Base-by-base conservation (phyloP, 2,888 invertebrate species). In the Euclidia mi region DNA sequence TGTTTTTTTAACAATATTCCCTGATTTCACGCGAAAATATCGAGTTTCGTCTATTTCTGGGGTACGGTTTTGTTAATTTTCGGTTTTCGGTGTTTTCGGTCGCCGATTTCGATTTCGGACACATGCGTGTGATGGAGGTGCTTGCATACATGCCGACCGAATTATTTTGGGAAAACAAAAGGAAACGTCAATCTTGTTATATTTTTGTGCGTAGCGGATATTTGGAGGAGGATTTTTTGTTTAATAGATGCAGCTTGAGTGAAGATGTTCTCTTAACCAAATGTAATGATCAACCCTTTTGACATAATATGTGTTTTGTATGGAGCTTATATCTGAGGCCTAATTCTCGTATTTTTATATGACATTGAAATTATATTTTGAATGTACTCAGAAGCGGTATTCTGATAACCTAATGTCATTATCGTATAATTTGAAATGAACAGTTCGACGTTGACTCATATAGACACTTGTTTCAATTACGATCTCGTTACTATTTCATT, bases 1-100 rank as follows among this genome's bases (percentile, higher is more conserved):
- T 0, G 10, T 79, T 89, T 91, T 91, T 86, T 82, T 67, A 59
- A 90, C 87, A 90, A 89, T 90, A 90, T 90, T 90, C 88, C 85
- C 85, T 82, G 84, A 88, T 90, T 91, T 86, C 78, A 81, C 84
- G 88, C 91, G 86, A 89, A 93, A 92, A 92, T 93, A 93, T 93
- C 93, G 83, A 62, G 77, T 93, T 92, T 88, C 93, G 77, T 73
- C 71, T 69, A 81, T 81, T 82, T 59, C 35, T 25, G 46, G 52
- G 56, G 51, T 45, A 55, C 15, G 32, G 44, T 65, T 49, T 47
- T 69, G 73, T 66, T 70, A 70, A 74, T 67, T 76, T 73, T 74
- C 71, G 72, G 74, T 67, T 76, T 73, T 74, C 71, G 72, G 74
- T 45, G 78, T 87, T 87, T 87, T 86, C 84, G 85, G 87, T 78